A percentile compares a stretch with the other conserved stretches of the same genome.
Conservation (phyloP, 2,113 vertebrate species). For the Struthidea cinerea region DNA sequence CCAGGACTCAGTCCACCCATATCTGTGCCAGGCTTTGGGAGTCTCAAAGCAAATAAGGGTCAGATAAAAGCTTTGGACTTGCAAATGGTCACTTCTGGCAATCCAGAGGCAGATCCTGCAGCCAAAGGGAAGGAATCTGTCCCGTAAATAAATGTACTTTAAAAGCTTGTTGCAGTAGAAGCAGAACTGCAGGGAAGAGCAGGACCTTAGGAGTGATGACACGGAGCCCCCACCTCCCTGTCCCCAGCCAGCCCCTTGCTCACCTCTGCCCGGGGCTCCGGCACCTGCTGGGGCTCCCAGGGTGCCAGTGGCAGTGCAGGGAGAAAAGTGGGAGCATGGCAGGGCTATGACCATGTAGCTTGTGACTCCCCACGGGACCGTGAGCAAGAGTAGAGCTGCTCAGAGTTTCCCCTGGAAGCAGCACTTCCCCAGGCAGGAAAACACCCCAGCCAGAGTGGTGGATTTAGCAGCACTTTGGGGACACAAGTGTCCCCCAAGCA, state of each 20-base stretch:
- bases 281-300: background rate
- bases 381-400: background rate
- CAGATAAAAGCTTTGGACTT: background rate
- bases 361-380: slow-evolving; percentile 30
- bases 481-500: rapidly evolving
- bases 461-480: background rate
- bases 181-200: background rate
- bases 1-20: background rate
- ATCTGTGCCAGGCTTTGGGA: background rate
- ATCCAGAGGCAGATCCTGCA: background rate
- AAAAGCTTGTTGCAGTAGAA: background rate
- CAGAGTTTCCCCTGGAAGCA: slow-evolving; percentile 49
- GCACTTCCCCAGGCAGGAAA: slow-evolving; percentile 51
- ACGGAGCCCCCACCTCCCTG: background rate
- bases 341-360: background rate
- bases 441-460: rapidly evolving
- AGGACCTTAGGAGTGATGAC: background rate
- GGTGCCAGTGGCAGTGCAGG: background rate
- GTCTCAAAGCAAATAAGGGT: background rate
- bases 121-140: background rate
- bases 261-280: background rate
- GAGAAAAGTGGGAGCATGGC: background rate
- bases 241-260: background rate
- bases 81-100: background rate
- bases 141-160: background rate